These are phyloP conservation scores for Mystacornis crossleyi DNA, from an alignment of 2,113 vertebrate genomes.

Conservation along the genomic window DNA sequence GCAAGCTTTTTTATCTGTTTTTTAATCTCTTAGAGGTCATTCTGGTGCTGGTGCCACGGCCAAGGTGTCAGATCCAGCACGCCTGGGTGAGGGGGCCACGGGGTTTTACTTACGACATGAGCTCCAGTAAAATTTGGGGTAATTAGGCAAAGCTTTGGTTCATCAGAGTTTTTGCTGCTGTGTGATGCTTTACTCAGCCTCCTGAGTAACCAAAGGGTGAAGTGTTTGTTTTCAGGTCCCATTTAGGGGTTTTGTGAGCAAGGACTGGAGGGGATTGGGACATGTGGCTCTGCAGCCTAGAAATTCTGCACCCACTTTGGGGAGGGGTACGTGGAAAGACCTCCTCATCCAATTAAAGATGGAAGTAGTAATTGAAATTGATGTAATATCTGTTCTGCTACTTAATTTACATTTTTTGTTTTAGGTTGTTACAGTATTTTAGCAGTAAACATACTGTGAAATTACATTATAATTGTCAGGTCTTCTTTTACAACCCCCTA, in stretches of 20 bases:
- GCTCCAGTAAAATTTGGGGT: neutral
- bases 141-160: neutral
- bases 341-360: neutral
- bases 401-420: neutral
- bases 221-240: neutral
- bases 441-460: neutral
- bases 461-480: neutral
- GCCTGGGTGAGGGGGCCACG: rapidly evolving
- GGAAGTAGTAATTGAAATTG: neutral
- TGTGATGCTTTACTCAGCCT: neutral
- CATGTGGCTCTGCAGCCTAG: neutral
- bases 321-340: neutral
- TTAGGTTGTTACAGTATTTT: neutral
- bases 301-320: neutral
- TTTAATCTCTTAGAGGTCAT: neutral
- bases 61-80: neutral
- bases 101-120: neutral
- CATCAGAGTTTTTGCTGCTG: neutral
- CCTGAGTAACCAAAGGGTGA: neutral
- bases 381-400: neutral
- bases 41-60: neutral
- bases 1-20: neutral
- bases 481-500: neutral
- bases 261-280: neutral
- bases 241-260: neutral